Evolutionary conservation across 2,113 vertebrate genomes (phyloP).

Genomic region (Tonatia bakeri): DNA sequence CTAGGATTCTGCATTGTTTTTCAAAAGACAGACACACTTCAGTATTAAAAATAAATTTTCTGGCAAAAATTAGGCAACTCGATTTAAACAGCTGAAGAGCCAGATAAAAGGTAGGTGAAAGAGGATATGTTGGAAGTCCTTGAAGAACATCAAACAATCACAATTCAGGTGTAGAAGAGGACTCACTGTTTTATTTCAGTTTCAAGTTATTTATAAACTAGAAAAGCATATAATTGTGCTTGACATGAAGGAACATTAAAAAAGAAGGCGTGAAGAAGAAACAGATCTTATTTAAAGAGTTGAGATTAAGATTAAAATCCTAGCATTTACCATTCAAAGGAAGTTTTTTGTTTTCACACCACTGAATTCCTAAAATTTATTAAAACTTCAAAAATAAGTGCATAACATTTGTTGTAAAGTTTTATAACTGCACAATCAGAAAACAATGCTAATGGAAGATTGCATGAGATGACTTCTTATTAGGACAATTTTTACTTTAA

Average conservation of each 20-base stretch:
- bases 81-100: background rate
- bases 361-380: background rate
- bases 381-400: constrained; percentile 32
- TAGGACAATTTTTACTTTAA: background rate
- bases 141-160: background rate
- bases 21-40: background rate
- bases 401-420: background rate
- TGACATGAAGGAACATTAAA: background rate
- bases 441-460: background rate
- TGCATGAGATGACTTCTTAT: background rate
- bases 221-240: background rate
- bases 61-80: background rate
- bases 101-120: background rate
- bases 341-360: background rate
- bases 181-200: background rate
- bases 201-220: background rate
- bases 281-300: background rate
- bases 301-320: constrained; percentile 31
- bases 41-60: background rate
- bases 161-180: background rate
- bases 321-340: background rate
- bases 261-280: background rate
- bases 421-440: constrained; percentile 1
- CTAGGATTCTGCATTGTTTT: background rate
- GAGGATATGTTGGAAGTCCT: background rate